Evolutionary conservation across 2,888 invertebrate genomes (phyloP), one percentile per base, ranked within the genome.

Genomic region (Athalia circularis): DNA sequence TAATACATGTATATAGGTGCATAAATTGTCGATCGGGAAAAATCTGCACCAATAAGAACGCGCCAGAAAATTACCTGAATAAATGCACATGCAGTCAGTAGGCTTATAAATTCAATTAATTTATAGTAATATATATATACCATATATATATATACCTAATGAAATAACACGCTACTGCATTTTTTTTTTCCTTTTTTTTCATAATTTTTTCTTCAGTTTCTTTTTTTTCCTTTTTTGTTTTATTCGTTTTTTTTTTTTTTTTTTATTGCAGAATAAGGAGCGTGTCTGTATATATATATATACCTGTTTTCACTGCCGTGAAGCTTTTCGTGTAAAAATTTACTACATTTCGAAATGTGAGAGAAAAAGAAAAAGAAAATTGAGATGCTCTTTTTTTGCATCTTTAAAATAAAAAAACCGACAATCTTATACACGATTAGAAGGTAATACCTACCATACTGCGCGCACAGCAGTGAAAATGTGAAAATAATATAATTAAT

Each of bases 61-160:
- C 29, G 72, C 72, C 64, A 74, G 64, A 77, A 77, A 77, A 64
- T 72, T 29, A 70, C 62, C 64, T 72, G 74, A 78, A 72, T 78
- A 78, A 78, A 72, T 78, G 64, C 78, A 72, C 70, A 78, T 74
- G 65, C 65, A 78, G 78, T 78, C 78, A 57, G 65, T 77, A 78
- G 65, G 65, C 72, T 78, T 57, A 75, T n/a, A 62, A 29, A 6
- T 64, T 64, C 61, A 15, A 54, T 70, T 54, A 54, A 5, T 11
- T 11, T 43, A 54, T n/a, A 29, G 47, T 54, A 70, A 2, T 13
- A 8, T 47, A n/a, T 29, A 62, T 11, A 54, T 54, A 54, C 7
- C 54, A n/a, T 13, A 13, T 7, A 13, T 61, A 13, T 61, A 13
- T 61, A 64, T 64, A 65, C n/a, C 13, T 65, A 47, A 65, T 47